A percentile compares a stretch with the other conserved stretches of the same genome.
These are phyloP conservation scores for Drosophila oshimai DNA, from an alignment of 1,140 invertebrate genomes.

Conservation along the genomic window DNA sequence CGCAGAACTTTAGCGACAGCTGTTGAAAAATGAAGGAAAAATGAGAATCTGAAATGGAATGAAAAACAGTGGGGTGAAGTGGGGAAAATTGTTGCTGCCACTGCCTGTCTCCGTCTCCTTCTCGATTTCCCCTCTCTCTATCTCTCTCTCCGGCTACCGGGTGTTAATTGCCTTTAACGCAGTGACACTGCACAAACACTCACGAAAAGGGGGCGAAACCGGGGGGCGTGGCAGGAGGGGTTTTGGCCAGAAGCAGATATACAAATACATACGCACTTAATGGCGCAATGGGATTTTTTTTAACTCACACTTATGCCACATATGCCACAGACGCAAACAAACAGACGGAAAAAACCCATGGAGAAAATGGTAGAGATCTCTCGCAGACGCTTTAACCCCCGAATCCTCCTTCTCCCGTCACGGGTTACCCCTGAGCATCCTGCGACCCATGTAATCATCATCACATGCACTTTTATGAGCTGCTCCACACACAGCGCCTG, in stretches of 20 bases:
- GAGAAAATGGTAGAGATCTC: slow-evolving; percentile 5
- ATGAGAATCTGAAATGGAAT: slow-evolving; percentile 39
- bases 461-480: slow-evolving; percentile 54
- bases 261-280: slow-evolving; percentile 63
- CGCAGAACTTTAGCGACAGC: slow-evolving; percentile 52
- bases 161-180: slow-evolving; percentile 74
- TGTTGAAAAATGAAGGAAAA: slow-evolving; percentile 45
- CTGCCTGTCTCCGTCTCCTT: neutral
- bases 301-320: slow-evolving; percentile 28
- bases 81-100: slow-evolving; percentile 30
- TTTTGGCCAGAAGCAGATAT: neutral
- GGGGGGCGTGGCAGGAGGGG: neutral
- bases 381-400: slow-evolving; percentile 15
- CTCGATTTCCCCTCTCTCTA: neutral
- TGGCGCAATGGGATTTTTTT: slow-evolving; percentile 56
- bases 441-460: slow-evolving; percentile 44
- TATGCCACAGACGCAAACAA: slow-evolving; percentile 61
- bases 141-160: slow-evolving; percentile 6
- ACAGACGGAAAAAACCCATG: slow-evolving; percentile 22
- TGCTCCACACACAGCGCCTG: neutral
- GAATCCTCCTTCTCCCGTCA: neutral
- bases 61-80: slow-evolving; percentile 34
- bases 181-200: slow-evolving; percentile 65
- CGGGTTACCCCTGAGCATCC: slow-evolving; percentile 11
- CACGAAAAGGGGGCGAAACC: neutral